These are phyloP conservation scores for Calycopis cecrops DNA, from an alignment of 1,140 invertebrate genomes.

Conservation along the genomic window DNA sequence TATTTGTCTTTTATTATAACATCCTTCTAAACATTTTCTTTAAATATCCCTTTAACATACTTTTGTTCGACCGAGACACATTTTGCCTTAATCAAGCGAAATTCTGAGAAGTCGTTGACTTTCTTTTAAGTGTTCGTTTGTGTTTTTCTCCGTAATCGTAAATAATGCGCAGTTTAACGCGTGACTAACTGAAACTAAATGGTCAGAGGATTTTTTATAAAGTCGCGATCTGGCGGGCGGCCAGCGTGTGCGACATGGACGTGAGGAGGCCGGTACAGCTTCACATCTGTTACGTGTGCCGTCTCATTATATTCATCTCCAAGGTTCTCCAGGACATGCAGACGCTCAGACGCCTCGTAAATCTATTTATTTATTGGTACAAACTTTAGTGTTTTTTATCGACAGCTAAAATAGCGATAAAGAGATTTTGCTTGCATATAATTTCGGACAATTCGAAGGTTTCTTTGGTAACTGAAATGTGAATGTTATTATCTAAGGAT, in stretches of 20 bases:
- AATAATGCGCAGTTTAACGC: conserved; percentile 14
- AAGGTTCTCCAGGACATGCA: conserved; percentile 1
- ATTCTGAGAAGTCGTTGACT: conserved; percentile 7
- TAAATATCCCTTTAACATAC: too few relatives aligned
- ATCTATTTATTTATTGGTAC: not conserved
- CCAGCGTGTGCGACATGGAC: not conserved
- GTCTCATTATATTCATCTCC: not conserved
- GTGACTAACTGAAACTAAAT: conserved; percentile 14
- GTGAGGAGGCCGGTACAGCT: not conserved
- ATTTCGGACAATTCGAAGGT: too few relatives aligned
- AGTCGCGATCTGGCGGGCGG: not conserved
- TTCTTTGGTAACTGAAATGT: too few relatives aligned
- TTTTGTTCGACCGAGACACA: too few relatives aligned
- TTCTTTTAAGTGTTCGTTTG: not conserved
- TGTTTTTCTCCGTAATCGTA: conserved; percentile 18
- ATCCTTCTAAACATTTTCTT: too few relatives aligned
- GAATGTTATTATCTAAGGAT: too few relatives aligned
- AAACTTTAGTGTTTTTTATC: too few relatives aligned
- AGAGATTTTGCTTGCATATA: too few relatives aligned
- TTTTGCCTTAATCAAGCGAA: not conserved
- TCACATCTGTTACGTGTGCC: not conserved
- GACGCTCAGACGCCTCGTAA: not conserved
- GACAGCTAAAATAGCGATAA: too few relatives aligned
- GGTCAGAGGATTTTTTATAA: conserved; percentile 5
- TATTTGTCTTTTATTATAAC: too few relatives aligned